Percentiles rank a stretch among this genome's conserved stretches.
phyloP scores from a whole-genome alignment of 1,140 invertebrate genomes.

The Drosophila athabasca region DNA sequence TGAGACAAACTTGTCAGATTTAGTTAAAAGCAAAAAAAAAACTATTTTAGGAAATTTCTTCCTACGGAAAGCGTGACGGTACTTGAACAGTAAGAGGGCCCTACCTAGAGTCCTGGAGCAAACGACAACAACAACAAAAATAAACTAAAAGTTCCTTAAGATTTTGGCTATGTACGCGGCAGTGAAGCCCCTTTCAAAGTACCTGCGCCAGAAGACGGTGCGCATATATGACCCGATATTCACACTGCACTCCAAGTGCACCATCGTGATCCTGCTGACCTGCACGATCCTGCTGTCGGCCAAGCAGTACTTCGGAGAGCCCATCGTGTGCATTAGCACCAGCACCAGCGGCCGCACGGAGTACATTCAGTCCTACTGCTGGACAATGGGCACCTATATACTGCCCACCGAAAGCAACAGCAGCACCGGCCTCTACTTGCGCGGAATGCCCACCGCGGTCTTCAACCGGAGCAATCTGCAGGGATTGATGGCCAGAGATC shows the following conservation, averaged over 20 bases:
- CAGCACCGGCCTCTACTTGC: constrained; percentile 1
- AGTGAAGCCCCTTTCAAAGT: constrained; percentile 68
- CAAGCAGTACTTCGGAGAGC: constrained; percentile 89
- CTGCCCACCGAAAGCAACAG: constrained; percentile 31
- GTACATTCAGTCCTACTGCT: constrained; percentile 89
- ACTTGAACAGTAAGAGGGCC: too few relatives aligned
- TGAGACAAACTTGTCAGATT: too few relatives aligned
- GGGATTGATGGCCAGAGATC: constrained; percentile 47
- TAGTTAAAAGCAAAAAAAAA: too few relatives aligned
- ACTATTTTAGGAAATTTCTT: too few relatives aligned
- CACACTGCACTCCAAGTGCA: constrained; percentile 88
- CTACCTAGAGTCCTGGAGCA: too few relatives aligned
- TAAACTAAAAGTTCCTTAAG: too few relatives aligned
- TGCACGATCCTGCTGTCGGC: constrained; percentile 87
- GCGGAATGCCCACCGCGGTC: not conserved
- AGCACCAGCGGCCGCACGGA: constrained; percentile 84
- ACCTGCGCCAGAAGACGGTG: constrained; percentile 86
- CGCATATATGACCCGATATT: constrained; percentile 88
- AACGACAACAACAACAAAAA: not conserved
- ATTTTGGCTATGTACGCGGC: constrained; percentile 53
- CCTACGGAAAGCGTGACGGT: too few relatives aligned
- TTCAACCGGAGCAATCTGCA: constrained; percentile 59
- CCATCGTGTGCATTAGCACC: constrained; percentile 87
- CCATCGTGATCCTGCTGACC: constrained; percentile 87
- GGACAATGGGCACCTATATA: constrained; percentile 91